A percentile compares a stretch with the other conserved stretches of the same genome.
Conservation (phyloP, 2,113 vertebrate species). For the Rissa tridactyla region DNA sequence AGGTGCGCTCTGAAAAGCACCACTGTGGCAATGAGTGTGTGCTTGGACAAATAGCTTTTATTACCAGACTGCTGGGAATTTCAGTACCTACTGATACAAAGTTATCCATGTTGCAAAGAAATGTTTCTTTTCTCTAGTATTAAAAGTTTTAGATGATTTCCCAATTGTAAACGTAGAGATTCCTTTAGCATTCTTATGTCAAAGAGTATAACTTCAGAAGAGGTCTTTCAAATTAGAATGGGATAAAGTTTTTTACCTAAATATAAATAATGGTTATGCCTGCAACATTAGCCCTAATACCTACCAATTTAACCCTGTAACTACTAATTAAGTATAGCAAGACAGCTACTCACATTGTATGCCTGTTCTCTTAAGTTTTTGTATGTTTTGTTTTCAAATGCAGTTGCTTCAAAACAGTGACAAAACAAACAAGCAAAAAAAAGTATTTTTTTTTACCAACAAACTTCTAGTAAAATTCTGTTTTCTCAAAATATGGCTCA, state of each 20-base stretch:
- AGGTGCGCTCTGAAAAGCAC: not conserved
- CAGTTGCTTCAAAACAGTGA: not conserved
- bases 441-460: not conserved
- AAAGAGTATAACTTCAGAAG: not conserved
- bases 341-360: not conserved
- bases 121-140: not conserved
- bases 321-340: not conserved
- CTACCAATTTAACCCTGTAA: not conserved
- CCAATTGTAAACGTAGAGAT: not conserved
- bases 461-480: not conserved
- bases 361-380: not conserved
- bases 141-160: not conserved
- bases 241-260: not conserved
- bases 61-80: not conserved
- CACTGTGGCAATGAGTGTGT: not conserved
- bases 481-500: not conserved
- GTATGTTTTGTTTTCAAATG: not conserved
- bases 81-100: not conserved
- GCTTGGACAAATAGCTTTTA: not conserved
- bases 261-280: not conserved
- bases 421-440: not conserved
- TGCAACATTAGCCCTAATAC: not conserved
- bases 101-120: not conserved
- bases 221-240: not conserved
- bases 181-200: not conserved